Evolutionary conservation across 2,113 vertebrate genomes (phyloP).

Genomic region (Poeciliopsis occidentalis): DNA sequence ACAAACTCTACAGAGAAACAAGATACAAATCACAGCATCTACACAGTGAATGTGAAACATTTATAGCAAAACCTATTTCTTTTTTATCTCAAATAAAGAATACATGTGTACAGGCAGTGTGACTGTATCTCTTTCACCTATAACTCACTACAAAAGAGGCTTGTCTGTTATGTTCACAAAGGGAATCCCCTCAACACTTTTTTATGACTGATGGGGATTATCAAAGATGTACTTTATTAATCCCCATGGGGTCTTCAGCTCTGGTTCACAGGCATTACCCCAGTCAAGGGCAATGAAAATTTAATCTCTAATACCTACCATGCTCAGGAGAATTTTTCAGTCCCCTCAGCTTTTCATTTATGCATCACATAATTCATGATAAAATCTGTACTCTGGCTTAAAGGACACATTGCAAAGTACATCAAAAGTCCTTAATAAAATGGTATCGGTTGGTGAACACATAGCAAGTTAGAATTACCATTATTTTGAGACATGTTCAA

Average conservation of each 20-base stretch:
- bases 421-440: background rate
- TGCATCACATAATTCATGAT: background rate
- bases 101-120: background rate
- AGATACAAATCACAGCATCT: background rate
- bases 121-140: slow-evolving; percentile 1
- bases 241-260: slow-evolving; percentile 9
- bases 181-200: slow-evolving; percentile 33
- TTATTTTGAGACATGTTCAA: background rate
- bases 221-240: slow-evolving; percentile 33
- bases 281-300: slow-evolving; percentile 12
- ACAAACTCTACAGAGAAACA: slow-evolving; percentile 6
- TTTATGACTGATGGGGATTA: slow-evolving; percentile 7
- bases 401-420: background rate
- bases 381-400: background rate
- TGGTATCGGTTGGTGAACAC: background rate
- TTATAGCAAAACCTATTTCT: slow-evolving; percentile 23
- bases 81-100: slow-evolving; percentile 16
- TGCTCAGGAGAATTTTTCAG: background rate
- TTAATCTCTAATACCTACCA: slow-evolving; percentile 5
- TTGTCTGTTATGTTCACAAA: slow-evolving; percentile 17
- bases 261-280: background rate
- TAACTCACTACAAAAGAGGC: background rate
- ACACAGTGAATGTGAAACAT: slow-evolving; percentile 23
- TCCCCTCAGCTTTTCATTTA: slow-evolving; percentile 9
- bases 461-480: background rate